Evolutionary conservation across 1,140 invertebrate species (phyloP), one percentile per base, ranked within the genome.

Genomic region (Procambarus clarkii): DNA sequence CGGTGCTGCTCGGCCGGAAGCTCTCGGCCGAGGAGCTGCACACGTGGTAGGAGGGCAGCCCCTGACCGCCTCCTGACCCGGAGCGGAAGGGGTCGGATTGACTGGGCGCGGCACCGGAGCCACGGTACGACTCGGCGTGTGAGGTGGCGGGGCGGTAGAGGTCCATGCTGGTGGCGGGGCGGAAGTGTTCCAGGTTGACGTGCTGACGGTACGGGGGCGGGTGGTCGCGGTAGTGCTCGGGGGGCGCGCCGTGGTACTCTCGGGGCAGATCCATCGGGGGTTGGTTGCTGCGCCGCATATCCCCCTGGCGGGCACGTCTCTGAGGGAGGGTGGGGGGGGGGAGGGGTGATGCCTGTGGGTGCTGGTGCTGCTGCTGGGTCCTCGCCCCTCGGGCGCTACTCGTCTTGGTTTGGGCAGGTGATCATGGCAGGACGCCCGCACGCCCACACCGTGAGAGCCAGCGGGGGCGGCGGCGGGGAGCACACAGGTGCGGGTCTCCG

Each of bases 151-250:
- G 80, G 60, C 92, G 83, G 82, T 91, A 88, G 71, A 92, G 85
- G 88, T 90, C 79, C 88, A 91, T 91, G 85, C 88, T 83, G 88
- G 92, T 90, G 88, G 92, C 88, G 60, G 92, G 86, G 58, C 92
- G 92, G 92, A 92, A 92, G 84, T 91, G 92, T 48, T 92, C 92
- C 50, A 91, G 92, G 80, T 88, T 44, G 69, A 90, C 92, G 92
- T 92, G 92, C 46, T 92, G 92, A 45, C 89, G 92, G 88, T 92
- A 91, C n/a, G 88, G 83, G 1, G 88, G 88, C 5, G 88, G 88
- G 88, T 84, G 88, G 81, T 84, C 82, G 34, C 88, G 88, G 82
- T 91, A 92, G 44, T 91, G 92, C 50, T 90, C 88, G 44, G 92
- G 79, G 34, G 76, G 88, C 84, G 88, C 86, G 45, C 91, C 91